phyloP scores from a whole-genome alignment of 2,888 invertebrate genomes.

The Cacoxenus indagator region DNA sequence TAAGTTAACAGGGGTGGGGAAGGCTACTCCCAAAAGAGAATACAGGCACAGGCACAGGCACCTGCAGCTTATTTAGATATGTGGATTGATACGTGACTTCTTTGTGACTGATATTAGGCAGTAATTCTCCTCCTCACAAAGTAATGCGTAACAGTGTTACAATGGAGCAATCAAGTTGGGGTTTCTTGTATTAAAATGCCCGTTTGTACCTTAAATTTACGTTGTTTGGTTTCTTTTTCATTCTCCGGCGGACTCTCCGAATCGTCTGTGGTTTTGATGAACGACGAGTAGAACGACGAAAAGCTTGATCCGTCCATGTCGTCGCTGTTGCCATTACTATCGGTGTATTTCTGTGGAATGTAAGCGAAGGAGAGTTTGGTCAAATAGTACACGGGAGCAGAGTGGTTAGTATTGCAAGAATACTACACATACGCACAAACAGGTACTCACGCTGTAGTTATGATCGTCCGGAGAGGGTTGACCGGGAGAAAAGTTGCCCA shows the following conservation, averaged over 20 bases:
- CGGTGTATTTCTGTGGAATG: constrained; percentile 53
- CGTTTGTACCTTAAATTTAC: constrained; percentile 51
- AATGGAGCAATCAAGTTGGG: no score
- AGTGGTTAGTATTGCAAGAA: not conserved
- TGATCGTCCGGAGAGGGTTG: constrained; percentile 49
- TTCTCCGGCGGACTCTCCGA: constrained; percentile 67
- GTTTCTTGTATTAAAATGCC: not conserved
- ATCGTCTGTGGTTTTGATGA: constrained; percentile 77
- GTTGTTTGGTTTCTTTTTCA: constrained; percentile 60
- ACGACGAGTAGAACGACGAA: constrained; percentile 81
- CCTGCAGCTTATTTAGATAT: no score
- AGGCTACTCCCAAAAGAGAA: no score
- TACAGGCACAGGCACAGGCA: no score
- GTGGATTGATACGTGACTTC: no score
- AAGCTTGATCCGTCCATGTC: constrained; percentile 76
- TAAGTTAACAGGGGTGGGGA: no score
- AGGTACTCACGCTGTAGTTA: no score
- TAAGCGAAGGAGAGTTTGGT: not conserved
- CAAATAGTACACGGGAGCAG: not conserved
- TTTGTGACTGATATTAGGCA: no score
- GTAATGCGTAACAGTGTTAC: no score
- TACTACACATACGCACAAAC: constrained; percentile 46
- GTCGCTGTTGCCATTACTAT: constrained; percentile 68
- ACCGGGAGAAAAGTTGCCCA: constrained; percentile 55
- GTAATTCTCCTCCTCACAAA: no score